Conservation (phyloP, 23 tunicate species). For the Ascidia mentula region DNA sequence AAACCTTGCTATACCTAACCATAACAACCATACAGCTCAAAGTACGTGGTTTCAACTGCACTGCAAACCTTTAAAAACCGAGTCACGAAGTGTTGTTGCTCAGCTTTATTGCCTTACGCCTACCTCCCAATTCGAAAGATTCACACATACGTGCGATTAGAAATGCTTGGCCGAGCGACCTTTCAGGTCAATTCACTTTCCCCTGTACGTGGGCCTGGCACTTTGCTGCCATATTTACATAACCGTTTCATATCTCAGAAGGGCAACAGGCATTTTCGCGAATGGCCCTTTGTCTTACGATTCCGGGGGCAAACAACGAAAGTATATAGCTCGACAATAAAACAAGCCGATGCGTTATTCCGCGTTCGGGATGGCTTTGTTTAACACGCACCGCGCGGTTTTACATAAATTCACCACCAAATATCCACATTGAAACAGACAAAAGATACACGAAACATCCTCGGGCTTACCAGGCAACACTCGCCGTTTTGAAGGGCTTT, state of each 20-base stretch:
- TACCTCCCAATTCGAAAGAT: neutral
- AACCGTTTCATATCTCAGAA: neutral
- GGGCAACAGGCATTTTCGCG: neutral
- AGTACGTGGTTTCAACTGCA: no score
- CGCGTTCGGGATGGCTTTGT: neutral
- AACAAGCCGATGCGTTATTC: neutral
- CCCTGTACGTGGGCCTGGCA: neutral
- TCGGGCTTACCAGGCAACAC: neutral
- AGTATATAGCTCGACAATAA: neutral
- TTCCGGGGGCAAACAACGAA: neutral
- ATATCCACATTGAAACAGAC: no score
- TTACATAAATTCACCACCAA: no score
- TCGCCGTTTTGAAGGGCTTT: neutral
- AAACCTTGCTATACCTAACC: no score
- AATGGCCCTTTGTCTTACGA: neutral
- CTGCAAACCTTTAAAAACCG: no score
- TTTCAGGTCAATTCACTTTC: neutral
- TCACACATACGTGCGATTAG: neutral
- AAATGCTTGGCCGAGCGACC: neutral
- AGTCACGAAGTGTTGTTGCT: neutral
- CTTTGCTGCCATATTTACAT: neutral
- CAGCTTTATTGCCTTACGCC: neutral
- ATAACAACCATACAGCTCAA: no score
- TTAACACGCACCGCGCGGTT: no score
- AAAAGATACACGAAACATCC: no score